Conservation (phyloP, 2,113 vertebrate species). For the Sturnus vulgaris region DNA sequence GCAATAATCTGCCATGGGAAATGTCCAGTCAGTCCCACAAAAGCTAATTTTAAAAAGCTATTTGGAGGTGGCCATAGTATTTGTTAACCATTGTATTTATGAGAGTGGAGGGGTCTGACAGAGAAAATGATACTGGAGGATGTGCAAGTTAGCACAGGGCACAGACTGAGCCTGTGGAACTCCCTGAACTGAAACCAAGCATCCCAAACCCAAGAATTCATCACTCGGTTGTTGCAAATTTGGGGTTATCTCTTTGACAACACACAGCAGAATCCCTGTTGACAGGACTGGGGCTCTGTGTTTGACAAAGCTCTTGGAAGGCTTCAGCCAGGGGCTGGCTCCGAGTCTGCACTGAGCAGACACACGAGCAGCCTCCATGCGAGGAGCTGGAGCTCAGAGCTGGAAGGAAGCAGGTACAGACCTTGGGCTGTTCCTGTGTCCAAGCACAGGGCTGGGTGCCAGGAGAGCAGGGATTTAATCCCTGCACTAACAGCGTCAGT, state of each 20-base stretch:
- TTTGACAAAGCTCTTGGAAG: not conserved
- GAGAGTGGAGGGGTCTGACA: not conserved
- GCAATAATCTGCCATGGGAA: not conserved
- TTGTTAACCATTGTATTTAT: not conserved
- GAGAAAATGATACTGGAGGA: not conserved
- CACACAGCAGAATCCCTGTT: not conserved
- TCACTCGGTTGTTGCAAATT: not conserved
- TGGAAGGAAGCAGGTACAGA: constrained; percentile 11
- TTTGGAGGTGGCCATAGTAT: not conserved
- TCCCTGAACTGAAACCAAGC: not conserved
- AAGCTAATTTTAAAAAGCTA: not conserved
- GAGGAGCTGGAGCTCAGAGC: not conserved
- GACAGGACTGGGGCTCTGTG: not conserved
- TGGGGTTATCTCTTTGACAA: not conserved
- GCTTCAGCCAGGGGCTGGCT: not conserved
- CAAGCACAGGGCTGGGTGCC: not conserved
- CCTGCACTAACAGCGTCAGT: not conserved
- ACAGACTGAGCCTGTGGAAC: not conserved
- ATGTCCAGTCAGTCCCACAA: not conserved
- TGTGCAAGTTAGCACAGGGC: not conserved
- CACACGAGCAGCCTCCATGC: not conserved
- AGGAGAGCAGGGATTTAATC: not conserved
- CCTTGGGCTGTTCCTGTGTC: not conserved
- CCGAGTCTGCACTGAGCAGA: not conserved
- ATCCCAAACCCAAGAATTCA: not conserved